A percentile compares a stretch with the other conserved stretches of the same genome.
These are phyloP conservation scores for Eudemis profundana DNA, from an alignment of 2,888 invertebrate species.

Conservation along the genomic window DNA sequence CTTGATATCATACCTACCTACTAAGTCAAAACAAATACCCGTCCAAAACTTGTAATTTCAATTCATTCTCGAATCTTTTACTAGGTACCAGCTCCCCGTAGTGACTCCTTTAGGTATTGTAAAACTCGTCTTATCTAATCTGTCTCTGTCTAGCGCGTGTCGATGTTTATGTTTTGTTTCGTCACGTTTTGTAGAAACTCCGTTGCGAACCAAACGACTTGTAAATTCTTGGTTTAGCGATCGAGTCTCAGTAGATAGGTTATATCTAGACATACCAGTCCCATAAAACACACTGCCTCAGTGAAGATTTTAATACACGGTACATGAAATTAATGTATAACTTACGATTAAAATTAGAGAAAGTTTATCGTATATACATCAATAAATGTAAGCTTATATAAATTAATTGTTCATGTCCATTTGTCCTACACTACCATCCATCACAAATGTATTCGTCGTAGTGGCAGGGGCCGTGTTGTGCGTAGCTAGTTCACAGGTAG, in stretches of 20 bases:
- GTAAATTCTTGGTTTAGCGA: constrained; percentile 7
- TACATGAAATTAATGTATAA: constrained; percentile 29
- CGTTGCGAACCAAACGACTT: constrained; percentile 9
- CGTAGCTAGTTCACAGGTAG: constrained; percentile 23
- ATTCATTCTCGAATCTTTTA: constrained; percentile 30
- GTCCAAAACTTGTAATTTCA: constrained; percentile 61
- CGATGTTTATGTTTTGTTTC: constrained; percentile 3
- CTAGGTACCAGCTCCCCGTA: constrained; percentile 17
- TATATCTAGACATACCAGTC: constrained; percentile 27
- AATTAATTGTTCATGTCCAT: constrained; percentile 38
- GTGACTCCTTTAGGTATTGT: constrained; percentile 24
- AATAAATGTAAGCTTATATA: constrained; percentile 31
- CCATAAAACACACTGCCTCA: constrained; percentile 34
- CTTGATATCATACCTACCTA: constrained; percentile 52
- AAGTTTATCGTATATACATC: constrained; percentile 34
- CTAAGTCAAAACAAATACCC: constrained; percentile 60
- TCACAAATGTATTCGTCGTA: constrained; percentile 37
- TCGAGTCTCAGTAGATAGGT: constrained; percentile 21
- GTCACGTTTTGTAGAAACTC: background rate
- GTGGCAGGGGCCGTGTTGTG: constrained; percentile 12
- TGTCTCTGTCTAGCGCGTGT: constrained; percentile 7
- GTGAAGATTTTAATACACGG: constrained; percentile 31
- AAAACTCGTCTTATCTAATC: constrained; percentile 8
- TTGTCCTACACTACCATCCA: constrained; percentile 38
- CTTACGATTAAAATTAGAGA: constrained; percentile 35